Evolutionary conservation across 2,113 vertebrate species (phyloP), one percentile per base, ranked within the genome.

Genomic region (Electrona antarctica): DNA sequence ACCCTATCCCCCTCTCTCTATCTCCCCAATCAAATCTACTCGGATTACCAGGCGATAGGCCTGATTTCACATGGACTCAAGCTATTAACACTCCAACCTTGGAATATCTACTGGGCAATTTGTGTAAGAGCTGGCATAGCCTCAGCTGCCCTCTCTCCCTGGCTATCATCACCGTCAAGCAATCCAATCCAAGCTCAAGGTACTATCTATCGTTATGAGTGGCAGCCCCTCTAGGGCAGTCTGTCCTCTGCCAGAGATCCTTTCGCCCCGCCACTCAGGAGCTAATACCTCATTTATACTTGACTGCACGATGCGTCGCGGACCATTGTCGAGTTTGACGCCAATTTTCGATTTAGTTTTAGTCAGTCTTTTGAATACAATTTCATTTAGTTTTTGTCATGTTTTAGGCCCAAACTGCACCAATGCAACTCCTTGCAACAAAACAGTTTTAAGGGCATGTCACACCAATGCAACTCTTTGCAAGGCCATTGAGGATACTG

Each of bases 51-150:
- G 69, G 65, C 64, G 82, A 86, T 78, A 45, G 85, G 77, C 73
- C 77, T 87, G 86, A 87, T 88, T 91, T 91, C 86, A 85, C 88
- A 84, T 73, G 78, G 79, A 74, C 84, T 78, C 85, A 57, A 66
- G 76, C 85, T 85, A 88, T 91, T 91, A 91, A 87, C 79, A 62
- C 82, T 67, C 74, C 86, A 88, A 87, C 90, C 90, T 90, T 90
- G 88, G 88, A 21, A 85, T 78, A 85, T 76, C 74, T 78, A 89
- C 81, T 87, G 85, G 85, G 78, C 85, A 87, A 88, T 91, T 87
- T 89, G 74, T 88, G 80, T 85, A 64, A 87, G 76, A 78, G 85
- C 80, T 67, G 82, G 80, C 81, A 64, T 64, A 48, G 78, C 58
- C 74, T 70, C 12, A 51, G 71, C 74, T 69, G 67, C 69, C 81